A percentile compares a stretch with the other conserved stretches of the same genome.
Conservation (phyloP, 2,888 invertebrate genomes). For the Parnassius mnemosyne region DNA sequence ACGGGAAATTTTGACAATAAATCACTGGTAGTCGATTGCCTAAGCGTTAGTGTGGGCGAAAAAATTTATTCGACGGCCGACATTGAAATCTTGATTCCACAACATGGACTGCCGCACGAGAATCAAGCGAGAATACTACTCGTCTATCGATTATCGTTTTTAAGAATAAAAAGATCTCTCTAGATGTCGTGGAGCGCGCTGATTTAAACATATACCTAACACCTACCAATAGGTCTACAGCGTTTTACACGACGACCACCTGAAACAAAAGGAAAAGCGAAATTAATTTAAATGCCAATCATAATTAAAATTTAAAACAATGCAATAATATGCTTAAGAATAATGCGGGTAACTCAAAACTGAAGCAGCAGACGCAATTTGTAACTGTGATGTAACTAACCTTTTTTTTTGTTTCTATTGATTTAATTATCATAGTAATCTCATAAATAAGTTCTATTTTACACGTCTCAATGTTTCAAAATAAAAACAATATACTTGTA, state of each 20-base stretch:
- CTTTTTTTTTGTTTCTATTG: no score
- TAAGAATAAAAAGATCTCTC: slow-evolving; percentile 30
- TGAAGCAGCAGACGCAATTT: slow-evolving; percentile 1
- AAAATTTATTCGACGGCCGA: slow-evolving; percentile 72
- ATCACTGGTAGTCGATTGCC: slow-evolving; percentile 78
- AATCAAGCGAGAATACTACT: slow-evolving; percentile 32
- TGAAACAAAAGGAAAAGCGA: slow-evolving; percentile 81
- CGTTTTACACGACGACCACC: slow-evolving; percentile 70
- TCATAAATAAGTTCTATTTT: no score
- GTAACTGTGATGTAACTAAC: no score
- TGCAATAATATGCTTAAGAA: slow-evolving; percentile 1
- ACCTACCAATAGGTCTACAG: slow-evolving; percentile 69
- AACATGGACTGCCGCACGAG: slow-evolving; percentile 48
- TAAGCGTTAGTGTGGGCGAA: slow-evolving; percentile 77
- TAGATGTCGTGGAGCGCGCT: slow-evolving; percentile 50
- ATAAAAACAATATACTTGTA: not conserved
- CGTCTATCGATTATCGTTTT: slow-evolving; percentile 29
- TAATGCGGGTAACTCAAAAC: slow-evolving; percentile 12
- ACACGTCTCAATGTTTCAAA: not conserved
- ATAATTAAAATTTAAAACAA: slow-evolving; percentile 48
- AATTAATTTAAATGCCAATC: slow-evolving; percentile 79
- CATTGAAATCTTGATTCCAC: slow-evolving; percentile 75
- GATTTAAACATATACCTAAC: slow-evolving; percentile 41
- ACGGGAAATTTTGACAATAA: slow-evolving; percentile 80
- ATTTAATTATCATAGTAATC: no score